Conservation (phyloP, 2,888 invertebrate genomes). For the Orchesella flavescens region DNA sequence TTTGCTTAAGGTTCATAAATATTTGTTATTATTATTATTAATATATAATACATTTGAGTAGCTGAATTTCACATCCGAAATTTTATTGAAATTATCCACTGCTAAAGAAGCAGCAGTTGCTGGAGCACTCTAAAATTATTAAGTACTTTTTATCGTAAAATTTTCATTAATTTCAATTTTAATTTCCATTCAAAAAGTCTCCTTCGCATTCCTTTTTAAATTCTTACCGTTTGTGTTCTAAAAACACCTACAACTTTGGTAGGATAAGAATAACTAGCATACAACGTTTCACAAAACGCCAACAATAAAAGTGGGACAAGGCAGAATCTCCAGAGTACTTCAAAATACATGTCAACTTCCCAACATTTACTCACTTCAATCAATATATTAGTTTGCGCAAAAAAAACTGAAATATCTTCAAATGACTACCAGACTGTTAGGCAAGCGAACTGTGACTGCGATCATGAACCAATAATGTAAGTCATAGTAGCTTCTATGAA, state of each 20-base stretch:
- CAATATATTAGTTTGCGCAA: no score
- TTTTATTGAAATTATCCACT: constrained; percentile 1
- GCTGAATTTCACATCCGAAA: background rate
- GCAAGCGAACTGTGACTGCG: no score
- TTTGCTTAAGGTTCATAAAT: background rate
- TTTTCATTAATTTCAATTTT: background rate
- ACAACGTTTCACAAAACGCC: background rate
- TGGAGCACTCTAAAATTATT: background rate
- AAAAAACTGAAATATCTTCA: no score
- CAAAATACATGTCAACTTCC: no score
- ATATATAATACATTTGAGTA: background rate
- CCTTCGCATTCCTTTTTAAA: background rate
- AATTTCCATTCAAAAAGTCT: background rate
- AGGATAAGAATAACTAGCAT: background rate
- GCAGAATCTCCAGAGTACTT: no score
- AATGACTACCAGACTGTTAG: no score
- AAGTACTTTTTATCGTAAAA: background rate
- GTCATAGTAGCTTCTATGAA: no score
- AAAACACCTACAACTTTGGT: constrained; percentile 14
- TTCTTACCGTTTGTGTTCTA: constrained; percentile 1
- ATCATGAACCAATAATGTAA: no score
- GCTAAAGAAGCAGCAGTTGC: constrained; percentile 15
- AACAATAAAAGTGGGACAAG: no score
- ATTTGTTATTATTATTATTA: background rate
- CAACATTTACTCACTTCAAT: no score